Percentiles rank a stretch among this genome's conserved stretches.
phyloP scores from a whole-genome alignment of 53 echinoderm and acorn worm species.

The Apostichopus leukothele region DNA sequence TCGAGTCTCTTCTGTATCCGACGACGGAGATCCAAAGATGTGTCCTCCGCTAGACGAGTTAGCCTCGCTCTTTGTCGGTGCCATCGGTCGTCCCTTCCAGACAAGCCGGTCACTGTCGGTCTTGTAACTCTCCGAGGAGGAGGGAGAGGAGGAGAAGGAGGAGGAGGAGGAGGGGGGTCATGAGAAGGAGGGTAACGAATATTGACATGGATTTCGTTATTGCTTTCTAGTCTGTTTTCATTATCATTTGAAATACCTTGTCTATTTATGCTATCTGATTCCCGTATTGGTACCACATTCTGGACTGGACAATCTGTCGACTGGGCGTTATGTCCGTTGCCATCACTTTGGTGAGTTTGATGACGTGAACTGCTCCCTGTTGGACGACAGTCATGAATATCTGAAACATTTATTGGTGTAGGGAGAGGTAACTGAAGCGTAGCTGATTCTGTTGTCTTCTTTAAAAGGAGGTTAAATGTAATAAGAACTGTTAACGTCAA shows the following conservation, averaged over 20 bases:
- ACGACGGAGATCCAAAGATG: neutral
- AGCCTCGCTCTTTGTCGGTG: neutral
- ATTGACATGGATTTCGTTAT: no score
- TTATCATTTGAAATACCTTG: no score
- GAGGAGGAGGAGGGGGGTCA: neutral
- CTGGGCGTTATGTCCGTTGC: no score
- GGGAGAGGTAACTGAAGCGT: neutral
- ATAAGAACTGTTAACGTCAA: neutral
- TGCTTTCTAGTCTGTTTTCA: no score
- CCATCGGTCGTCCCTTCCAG: neutral
- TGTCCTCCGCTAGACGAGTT: neutral
- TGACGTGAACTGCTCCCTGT: no score
- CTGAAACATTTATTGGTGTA: neutral
- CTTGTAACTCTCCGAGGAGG: neutral
- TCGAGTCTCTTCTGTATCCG: constrained; percentile 1
- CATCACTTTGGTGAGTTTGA: no score
- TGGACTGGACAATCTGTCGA: no score
- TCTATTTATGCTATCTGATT: no score
- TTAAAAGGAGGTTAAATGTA: neutral
- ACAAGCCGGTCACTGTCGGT: neutral
- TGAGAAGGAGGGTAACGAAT: neutral
- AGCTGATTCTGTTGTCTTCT: neutral
- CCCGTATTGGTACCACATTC: no score
- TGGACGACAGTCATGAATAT: no score
- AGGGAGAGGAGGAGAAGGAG: neutral